Base-by-base conservation (phyloP, 2,113 vertebrate genomes). In the Hystrix cristata region DNA sequence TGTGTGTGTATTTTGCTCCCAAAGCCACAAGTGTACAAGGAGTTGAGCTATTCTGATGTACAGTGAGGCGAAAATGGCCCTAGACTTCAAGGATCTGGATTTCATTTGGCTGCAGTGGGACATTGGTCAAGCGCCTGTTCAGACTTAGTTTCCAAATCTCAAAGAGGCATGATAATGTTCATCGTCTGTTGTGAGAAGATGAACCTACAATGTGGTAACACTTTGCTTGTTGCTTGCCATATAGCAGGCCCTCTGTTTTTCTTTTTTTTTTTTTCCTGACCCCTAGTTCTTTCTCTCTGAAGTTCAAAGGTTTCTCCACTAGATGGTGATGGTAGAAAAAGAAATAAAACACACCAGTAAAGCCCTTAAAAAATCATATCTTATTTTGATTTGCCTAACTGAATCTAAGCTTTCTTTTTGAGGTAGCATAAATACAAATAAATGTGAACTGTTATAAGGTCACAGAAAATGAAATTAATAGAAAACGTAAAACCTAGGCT, bases 221-320 rank as follows among this genome's bases (percentile, higher is more conserved):
- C 71, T 82, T 60, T n/a, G 51, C 29, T 18, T 34, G 13, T 55
- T 69, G 23, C 25, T 1, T 12, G 7, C 11, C 18, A 21, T 62
- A 16, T 6, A 34, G 23, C 10, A 25, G 48, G 9, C 21, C 23
- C 25, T 86, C 25, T 48, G 0, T 31, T 69, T 2, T 57, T 90
- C 18, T 74, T 51, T 78, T 76, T 51, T 78, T 76, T 69, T 67
- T 64, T 57, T 64, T 64, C 29, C 60, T 48, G 67, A 87, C 65
- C 51, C 29, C 18, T 64, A 87, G 9, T 31, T 94, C 46, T 6
- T 79, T 74, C 57, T 83, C 29, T 82, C 83, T 93, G 90, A 95
- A 95, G 92, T 97, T 96, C 85, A 74, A 57, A 38, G 79, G 96
- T 95, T 95, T 91, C 95, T 95, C 96, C 92, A 94, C 96, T 97